These are phyloP conservation scores for Pedetes capensis DNA, from an alignment of 2,113 vertebrate species.

Conservation along the genomic window DNA sequence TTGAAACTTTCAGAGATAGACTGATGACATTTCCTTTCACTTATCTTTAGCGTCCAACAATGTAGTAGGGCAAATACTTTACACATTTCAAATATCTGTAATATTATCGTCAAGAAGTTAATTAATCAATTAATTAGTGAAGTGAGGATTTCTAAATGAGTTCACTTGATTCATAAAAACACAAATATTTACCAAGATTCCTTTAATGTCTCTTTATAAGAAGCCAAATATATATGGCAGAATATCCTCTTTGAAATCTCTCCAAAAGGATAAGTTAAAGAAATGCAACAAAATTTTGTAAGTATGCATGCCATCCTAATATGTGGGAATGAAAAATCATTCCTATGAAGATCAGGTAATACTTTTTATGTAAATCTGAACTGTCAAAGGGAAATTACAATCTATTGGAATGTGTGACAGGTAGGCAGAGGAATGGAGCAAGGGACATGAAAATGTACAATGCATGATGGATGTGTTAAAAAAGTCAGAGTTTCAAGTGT, in stretches of 20 bases:
- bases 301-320: neutral
- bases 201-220: neutral
- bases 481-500: neutral
- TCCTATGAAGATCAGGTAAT: neutral
- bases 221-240: neutral
- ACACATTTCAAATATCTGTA: neutral
- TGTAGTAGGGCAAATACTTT: neutral
- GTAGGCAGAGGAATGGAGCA: neutral
- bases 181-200: neutral
- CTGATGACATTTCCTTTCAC: neutral
- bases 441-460: neutral
- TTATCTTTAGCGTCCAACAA: neutral
- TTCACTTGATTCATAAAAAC: neutral
- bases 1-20: neutral
- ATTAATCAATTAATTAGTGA: neutral
- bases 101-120: neutral
- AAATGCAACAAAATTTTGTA: neutral
- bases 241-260: neutral
- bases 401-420: neutral
- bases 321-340: neutral
- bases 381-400: neutral
- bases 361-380: neutral
- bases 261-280: neutral
- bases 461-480: neutral
- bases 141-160: neutral